These are phyloP conservation scores for Tenthredo notha DNA, from an alignment of 2,888 invertebrate species.

Conservation along the genomic window DNA sequence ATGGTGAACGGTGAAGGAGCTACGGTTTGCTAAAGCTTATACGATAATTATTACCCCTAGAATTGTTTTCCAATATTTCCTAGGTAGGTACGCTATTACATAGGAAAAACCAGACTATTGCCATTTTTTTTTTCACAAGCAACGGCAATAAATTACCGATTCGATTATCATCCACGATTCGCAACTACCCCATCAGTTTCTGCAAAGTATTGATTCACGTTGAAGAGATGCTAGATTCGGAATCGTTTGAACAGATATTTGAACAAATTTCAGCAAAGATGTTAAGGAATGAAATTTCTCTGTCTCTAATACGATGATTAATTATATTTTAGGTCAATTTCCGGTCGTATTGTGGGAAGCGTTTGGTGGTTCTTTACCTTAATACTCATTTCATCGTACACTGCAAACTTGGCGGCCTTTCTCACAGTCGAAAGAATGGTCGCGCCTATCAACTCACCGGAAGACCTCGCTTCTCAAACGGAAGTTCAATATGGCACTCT, in stretches of 20 bases:
- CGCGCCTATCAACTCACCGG: constrained; percentile 95
- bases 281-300: background rate
- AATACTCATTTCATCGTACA: constrained; percentile 98
- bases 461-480: constrained; percentile 94
- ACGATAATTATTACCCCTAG: background rate
- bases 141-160: constrained; percentile 1
- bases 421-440: constrained; percentile 98
- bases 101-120: background rate
- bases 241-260: background rate
- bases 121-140: background rate
- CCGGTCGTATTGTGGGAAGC: constrained; percentile 97
- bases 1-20: no score
- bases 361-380: constrained; percentile 99
- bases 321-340: constrained; percentile 84
- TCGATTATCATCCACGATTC: constrained; percentile 24
- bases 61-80: constrained; percentile 17
- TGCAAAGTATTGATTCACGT: background rate
- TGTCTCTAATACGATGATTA: background rate
- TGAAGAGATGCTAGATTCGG: background rate
- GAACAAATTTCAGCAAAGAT: background rate
- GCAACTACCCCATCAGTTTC: background rate
- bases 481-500: constrained; percentile 96
- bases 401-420: constrained; percentile 98
- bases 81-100: background rate
- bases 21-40: no score